Base-by-base conservation (phyloP, 1,140 invertebrate genomes). In the Ganaspis sp. region DNA sequence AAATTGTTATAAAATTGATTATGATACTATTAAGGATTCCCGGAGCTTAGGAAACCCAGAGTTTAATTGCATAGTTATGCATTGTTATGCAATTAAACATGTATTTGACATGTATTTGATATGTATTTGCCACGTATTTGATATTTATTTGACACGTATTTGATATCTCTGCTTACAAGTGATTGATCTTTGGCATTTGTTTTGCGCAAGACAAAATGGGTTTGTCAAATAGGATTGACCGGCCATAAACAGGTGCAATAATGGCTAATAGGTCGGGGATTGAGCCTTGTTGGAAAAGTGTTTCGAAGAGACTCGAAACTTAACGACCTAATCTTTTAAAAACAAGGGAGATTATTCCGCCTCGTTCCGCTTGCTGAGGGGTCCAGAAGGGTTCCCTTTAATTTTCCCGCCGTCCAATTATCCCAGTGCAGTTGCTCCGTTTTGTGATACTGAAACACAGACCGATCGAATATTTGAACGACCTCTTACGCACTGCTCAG, bases 401-500 rank as follows among this genome's bases (percentile, higher is more conserved):
- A 85, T 87, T 85, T 87, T 83, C 80, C 81, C 81, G 84, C 84
- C 85, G 83, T 87, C 84, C 80, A 87, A 85, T 87, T 87, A 87
- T 86, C 78, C 73, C 70, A 42, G 78, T 70, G 83, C 81, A 81
- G 80, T 81, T 81, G 85, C 79, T 80, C 79, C 81, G 80, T 79
- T 81, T 78, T 82, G 75, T 26, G 81, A 83, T 82, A 82, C 37
- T 78, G 82, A 72, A 72, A 73, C 72, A 64, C 75, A 69, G 75
- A 79, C 69, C 81, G 77, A 82, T 81, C 75, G 79, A 84, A 87
- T 80, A 84, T 87, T 87, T 86, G 76, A 83, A 86, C 84, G 82
- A 86, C 71, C 58, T 64, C 79, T 76, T 58, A 77, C 38, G 54
- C 23, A 69, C 73, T 19, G 23, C 74, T 38, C 42, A 34, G 64